Base-by-base conservation (phyloP, 2,113 vertebrate species). In the Nematolebias whitei region DNA sequence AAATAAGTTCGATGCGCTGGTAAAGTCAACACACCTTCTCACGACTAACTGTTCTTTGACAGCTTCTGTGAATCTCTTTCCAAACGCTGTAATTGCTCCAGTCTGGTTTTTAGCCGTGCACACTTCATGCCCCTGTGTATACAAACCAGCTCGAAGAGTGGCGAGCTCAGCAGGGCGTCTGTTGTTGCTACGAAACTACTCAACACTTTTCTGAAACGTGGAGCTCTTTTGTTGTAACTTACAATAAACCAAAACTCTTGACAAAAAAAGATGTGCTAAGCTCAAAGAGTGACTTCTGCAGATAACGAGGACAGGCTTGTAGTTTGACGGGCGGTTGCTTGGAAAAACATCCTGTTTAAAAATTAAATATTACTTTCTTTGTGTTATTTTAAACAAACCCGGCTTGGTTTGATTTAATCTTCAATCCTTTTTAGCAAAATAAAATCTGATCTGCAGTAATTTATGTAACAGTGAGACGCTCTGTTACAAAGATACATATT, bases 151-250 rank as follows among this genome's bases (percentile, higher is more conserved):
- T 45, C 35, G 22, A 24, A 74, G 43, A 72, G 59, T 60, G 49
- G 63, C 59, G 44, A 67, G 64, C 77, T 74, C 79, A 73, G 74
- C 70, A 12, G 45, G 76, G 38, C n/a, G 67, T 50, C 74, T 6
- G 61, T 63, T 73, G 82, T 80, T 82, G 82, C 71, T 82, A 78
- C 15, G 74, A 84, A 53, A 80, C 76, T 15, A 10, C 3, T 12
- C 0, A 78, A 68, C 70, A 60, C 35, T 70, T 57, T 54, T 40
- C 64, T 77, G 61, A 64, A 54, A 64, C 62, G 20, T 22, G 11
- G 49, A 8, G 0, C 59, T 68, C 59, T 50, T 69, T 74, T 68
- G 63, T 62, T 53, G 35, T 20, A 60, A 45, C 59, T 65, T 18
- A 14, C 55, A 29, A 35, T 3, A 18, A 35, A 76, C 51, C 68